Evolutionary conservation across 2,888 invertebrate genomes (phyloP), one percentile per base, ranked within the genome.

Genomic region (Antitype chi): DNA sequence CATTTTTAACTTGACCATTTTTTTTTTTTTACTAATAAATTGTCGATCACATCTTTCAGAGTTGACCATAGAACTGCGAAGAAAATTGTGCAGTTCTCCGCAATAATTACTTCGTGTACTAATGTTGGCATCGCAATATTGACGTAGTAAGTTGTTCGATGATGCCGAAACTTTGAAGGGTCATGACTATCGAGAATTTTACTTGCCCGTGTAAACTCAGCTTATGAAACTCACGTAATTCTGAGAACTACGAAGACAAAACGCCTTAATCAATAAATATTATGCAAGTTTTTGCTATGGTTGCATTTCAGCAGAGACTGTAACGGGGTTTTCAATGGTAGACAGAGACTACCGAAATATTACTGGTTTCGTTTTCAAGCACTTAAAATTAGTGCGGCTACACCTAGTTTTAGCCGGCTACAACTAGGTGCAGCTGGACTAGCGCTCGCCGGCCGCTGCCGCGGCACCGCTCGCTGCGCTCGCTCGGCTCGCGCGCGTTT

Each of bases 261-360:
- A 32, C 67, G 49, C 53, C 32, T 53, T 62, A 80, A 76, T 60
- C 55, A 66, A 80, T n/a, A n/a, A n/a, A n/a, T n/a, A n/a, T 52
- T 76, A 75, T 68, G 43, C 68, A 57, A 76, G 0, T 80, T 82
- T 80, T 80, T 84, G 60, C 64, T 60, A n/a, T 1, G 8, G 28
- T 43, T 64, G 59, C 52, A 71, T 66, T 76, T 69, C 57, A 76
- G 55, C 82, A 15, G 11, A 59, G 7, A 52, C 38, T 64, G 57
- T 75, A 64, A 55, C 75, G 49, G 63, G 67, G 69, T 64, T 67
- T 70, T 43, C 57, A 68, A 70, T 67, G 70, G 20, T 59, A 70
- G 8, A 59, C 5, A 43, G n/a, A 59, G 70, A 32, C 75, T 70
- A 68, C 17, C n/a, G 25, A 32, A 73, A 55, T 25, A 55, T 15